These are phyloP conservation scores for Caenorhabditis remanei DNA, from an alignment of 1,140 invertebrate genomes.

Conservation along the genomic window DNA sequence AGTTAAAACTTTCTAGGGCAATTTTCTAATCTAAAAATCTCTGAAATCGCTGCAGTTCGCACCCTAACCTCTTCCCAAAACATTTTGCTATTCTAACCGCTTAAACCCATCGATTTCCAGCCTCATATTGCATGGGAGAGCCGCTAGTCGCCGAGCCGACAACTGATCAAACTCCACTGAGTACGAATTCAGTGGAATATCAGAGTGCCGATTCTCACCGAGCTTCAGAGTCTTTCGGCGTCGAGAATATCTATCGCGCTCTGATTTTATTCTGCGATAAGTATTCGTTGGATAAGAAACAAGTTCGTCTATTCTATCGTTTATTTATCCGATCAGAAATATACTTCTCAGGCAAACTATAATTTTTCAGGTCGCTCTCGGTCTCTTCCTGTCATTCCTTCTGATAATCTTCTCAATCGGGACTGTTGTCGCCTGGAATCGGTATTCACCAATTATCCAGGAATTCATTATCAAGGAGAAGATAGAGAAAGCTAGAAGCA, in stretches of 20 bases:
- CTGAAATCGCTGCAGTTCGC: no score
- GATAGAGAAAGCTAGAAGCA: conserved; percentile 45
- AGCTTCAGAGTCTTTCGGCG: background rate
- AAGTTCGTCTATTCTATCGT: background rate
- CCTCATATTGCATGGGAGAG: conserved; percentile 16
- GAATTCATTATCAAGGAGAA: conserved; percentile 49
- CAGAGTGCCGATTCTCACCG: background rate
- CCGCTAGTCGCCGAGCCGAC: conserved; percentile 35
- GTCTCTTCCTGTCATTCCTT: conserved; percentile 21
- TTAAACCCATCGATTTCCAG: background rate
- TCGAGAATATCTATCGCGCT: conserved; percentile 1
- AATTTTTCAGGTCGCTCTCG: conserved; percentile 55
- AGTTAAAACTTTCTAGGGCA: no score
- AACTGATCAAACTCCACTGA: conserved; percentile 29
- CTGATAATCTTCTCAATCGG: conserved; percentile 19
- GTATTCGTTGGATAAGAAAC: conserved; percentile 40
- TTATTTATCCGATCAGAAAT: background rate
- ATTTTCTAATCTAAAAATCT: no score
- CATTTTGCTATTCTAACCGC: no score
- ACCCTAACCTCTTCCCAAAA: no score
- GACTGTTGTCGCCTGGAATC: conserved; percentile 49
- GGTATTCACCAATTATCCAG: conserved; percentile 55
- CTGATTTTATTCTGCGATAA: conserved; percentile 27
- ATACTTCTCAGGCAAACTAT: background rate
- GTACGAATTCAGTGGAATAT: conserved; percentile 28